Base-by-base conservation (phyloP, 2,797 vertebrate genomes). In the Odontamblyopus rebecca region DNA sequence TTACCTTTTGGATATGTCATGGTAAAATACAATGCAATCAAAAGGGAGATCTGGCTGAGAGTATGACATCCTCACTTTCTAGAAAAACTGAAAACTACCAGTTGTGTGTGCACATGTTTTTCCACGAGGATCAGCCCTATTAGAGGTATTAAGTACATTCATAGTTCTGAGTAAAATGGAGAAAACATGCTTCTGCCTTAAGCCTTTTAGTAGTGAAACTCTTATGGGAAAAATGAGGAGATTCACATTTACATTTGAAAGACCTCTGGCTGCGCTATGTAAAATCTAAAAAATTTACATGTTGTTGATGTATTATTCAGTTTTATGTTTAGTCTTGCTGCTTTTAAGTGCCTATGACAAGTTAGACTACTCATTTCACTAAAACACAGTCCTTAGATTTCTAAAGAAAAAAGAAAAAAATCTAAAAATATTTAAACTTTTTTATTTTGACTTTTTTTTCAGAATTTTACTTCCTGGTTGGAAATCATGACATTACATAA, bases 121-220 rank as follows among this genome's bases (percentile, higher is more conserved):
- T 85, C 69, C 69, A 61, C 61, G 64, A 79, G 71, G 82, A 70
- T 74, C 66, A 26, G 64, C 27, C 79, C 87, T 76, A 86, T 84
- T 85, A 86, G 6, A 27, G 75, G 76, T 78, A 86, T 84, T 84
- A 89, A 74, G 70, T 74, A 77, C 81, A 86, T 82, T 86, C 76
- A 60, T 56, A 48, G 81, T 85, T 71, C 74, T 32, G 48, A 64
- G 72, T 69, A 72, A 72, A 69, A 26, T n/a, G 65, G 8, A 71
- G 26, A 50, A 29, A 51, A 19, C 54, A 54, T 61, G 50, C 15
- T 30, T 76, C 53, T 73, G 38, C 59, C 65, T 81, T 79, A 71
- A 79, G 68, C 70, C 56, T 53, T 83, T 74, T 7, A 73, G 73
- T 29, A 68, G 53, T 23, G 65, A 13, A 75, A 60, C 41, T 69